Conservation (phyloP, 2,113 vertebrate genomes). For the Holacanthus passer region DNA sequence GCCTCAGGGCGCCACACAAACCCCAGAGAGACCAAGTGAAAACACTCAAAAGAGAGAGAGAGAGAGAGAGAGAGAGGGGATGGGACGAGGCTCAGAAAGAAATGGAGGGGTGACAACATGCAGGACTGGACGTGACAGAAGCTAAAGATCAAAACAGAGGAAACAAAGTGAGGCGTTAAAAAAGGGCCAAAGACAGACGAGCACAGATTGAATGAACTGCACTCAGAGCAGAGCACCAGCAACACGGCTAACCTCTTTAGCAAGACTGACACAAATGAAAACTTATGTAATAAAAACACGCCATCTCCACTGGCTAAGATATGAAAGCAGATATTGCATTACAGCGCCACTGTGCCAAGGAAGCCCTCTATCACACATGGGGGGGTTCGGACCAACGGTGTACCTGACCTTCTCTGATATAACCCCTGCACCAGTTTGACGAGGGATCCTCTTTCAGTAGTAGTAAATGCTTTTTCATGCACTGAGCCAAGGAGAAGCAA, state of each 20-base stretch:
- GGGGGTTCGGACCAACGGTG: constrained; percentile 8
- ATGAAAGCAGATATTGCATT: constrained; percentile 73
- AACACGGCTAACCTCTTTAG: constrained; percentile 59
- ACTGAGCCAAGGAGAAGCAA: constrained; percentile 13
- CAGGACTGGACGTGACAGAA: constrained; percentile 3
- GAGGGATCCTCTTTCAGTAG: constrained; percentile 40
- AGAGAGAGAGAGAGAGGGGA: constrained; percentile 5
- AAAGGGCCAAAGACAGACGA: not conserved
- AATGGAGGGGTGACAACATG: constrained; percentile 1
- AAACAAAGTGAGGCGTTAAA: not conserved
- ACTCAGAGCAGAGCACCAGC: constrained; percentile 1
- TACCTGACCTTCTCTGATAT: constrained; percentile 36
- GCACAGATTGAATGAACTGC: constrained; percentile 4
- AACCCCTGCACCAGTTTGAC: constrained; percentile 27
- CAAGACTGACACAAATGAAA: constrained; percentile 79
- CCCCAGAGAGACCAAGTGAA: constrained; percentile 47
- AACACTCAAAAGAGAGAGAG: constrained; percentile 43
- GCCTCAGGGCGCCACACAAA: constrained; percentile 62
- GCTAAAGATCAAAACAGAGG: not conserved
- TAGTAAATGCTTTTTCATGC: constrained; percentile 33
- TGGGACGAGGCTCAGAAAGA: constrained; percentile 12
- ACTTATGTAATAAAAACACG: constrained; percentile 74
- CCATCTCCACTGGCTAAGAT: constrained; percentile 51
- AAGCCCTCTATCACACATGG: constrained; percentile 51
- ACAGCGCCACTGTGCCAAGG: constrained; percentile 49